Evolutionary conservation across 2,888 invertebrate genomes (phyloP), one percentile per base, ranked within the genome.

Genomic region (Drosophila dives): DNA sequence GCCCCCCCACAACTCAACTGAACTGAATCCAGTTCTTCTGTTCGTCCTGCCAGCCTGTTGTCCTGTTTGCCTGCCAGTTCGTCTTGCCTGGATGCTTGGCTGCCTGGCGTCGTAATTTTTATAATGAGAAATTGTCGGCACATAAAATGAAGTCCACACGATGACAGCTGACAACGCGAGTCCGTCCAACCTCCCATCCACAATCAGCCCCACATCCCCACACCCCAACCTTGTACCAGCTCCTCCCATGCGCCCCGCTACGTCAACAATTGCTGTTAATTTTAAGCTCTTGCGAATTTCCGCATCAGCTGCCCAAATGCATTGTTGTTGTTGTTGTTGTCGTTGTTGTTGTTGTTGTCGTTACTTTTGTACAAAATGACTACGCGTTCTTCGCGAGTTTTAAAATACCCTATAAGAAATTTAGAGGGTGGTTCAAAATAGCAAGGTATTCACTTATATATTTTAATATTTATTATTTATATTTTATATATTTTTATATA

Each of bases 81-180:
- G 29, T 29, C 29, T n/a, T 38, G n/a, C 20, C 34, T 49, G 59
- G 64, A 61, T 77, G 73, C 62, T 45, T 45, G 45, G 23, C 45
- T 45, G 45, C 23, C 45, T 73, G 80, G 64, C 63, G 72, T 74
- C 80, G 81, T 88, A 86, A 86, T 88, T 86, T 88, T 86, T 88
- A 86, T 87, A 87, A 89, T 87, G 86, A 87, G 87, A 87, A 89
- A 87, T 87, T 87, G 89, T 87, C 89, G 81, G 86, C 86, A 79
- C 77, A 87, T 89, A 86, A 87, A 87, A 86, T 89, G 80, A 81
- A 87, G 86, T 89, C 83, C 81, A 75, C 76, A 68, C 82, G 71
- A 71, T 77, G 84, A 80, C 86, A 84, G 86, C 88, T 86, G 86
- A 83, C 82, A 84, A 65, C 51, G 61, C 50, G 45, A 42, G 51